Conservation (phyloP, 1,140 invertebrate genomes). For the Pachypsylla venusta region DNA sequence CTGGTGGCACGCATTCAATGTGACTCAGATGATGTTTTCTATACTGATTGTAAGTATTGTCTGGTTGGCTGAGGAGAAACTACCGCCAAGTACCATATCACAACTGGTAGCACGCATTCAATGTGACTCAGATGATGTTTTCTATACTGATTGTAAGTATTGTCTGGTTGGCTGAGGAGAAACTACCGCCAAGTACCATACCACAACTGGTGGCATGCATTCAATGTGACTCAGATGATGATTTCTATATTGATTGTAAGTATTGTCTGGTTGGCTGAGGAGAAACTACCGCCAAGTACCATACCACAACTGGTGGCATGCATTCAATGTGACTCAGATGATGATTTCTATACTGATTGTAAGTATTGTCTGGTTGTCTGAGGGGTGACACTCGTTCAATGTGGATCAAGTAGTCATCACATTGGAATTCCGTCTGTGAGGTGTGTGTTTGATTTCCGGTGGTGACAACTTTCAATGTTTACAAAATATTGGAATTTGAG, state of each 20-base stretch:
- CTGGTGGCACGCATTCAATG: slow-evolving; percentile 52
- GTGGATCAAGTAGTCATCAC: background rate
- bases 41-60: slow-evolving; percentile 37
- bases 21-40: slow-evolving; percentile 47
- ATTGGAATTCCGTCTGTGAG: background rate
- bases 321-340: slow-evolving; percentile 47
- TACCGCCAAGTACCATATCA: slow-evolving; percentile 45
- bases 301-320: slow-evolving; percentile 55
- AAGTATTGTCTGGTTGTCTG: no score
- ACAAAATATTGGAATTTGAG: no score
- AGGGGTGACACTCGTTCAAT: no score
- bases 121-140: slow-evolving; percentile 49
- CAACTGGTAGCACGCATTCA: slow-evolving; percentile 52
- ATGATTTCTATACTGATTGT: slow-evolving; percentile 46
- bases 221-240: slow-evolving; percentile 49
- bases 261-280: no score
- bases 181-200: slow-evolving; percentile 52
- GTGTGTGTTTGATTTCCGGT: no score
- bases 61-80: background rate
- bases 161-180: no score
- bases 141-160: slow-evolving; percentile 38
- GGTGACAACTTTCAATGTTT: no score
- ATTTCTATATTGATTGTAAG: slow-evolving; percentile 41
- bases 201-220: slow-evolving; percentile 53
- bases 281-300: slow-evolving; percentile 52